Percentiles rank a stretch among this genome's conserved stretches.
Evolutionary conservation across 2,888 invertebrate genomes (phyloP).

Genomic region (Siphlonurus alternatus): DNA sequence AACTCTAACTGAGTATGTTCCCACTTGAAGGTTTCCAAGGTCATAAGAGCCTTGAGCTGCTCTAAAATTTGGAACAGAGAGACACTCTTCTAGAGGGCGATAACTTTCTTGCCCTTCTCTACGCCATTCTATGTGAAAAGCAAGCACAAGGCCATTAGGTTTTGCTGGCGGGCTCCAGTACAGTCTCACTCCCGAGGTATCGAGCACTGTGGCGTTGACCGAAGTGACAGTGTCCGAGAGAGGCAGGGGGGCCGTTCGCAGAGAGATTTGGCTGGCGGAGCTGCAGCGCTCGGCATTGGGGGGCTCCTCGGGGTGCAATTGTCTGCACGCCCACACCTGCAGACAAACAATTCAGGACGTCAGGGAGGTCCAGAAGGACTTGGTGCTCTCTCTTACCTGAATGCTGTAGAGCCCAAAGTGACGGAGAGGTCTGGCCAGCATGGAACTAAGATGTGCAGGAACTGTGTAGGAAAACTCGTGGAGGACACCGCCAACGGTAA

Average conservation of each 20-base stretch:
- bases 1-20: conserved; percentile 67
- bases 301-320: conserved; percentile 19
- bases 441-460: neutral
- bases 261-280: conserved; percentile 3
- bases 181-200: conserved; percentile 14
- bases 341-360: neutral
- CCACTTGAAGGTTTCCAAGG: conserved; percentile 39
- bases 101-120: conserved; percentile 22
- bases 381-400: neutral
- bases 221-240: conserved; percentile 5
- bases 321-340: conserved; percentile 39
- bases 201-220: neutral
- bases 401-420: neutral
- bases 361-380: neutral
- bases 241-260: conserved; percentile 5
- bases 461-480: neutral
- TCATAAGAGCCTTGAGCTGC: conserved; percentile 18
- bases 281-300: conserved; percentile 10
- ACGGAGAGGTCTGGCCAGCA: neutral
- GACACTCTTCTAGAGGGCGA: conserved; percentile 30
- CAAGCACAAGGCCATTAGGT: conserved; percentile 46
- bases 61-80: conserved; percentile 24
- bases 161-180: conserved; percentile 40
- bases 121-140: conserved; percentile 39
- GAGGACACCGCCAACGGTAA: neutral